Percentiles rank a stretch among this genome's conserved stretches.
These are phyloP conservation scores for Sphaerophoria rueppellii DNA, from an alignment of 2,888 invertebrate species.

Conservation along the genomic window DNA sequence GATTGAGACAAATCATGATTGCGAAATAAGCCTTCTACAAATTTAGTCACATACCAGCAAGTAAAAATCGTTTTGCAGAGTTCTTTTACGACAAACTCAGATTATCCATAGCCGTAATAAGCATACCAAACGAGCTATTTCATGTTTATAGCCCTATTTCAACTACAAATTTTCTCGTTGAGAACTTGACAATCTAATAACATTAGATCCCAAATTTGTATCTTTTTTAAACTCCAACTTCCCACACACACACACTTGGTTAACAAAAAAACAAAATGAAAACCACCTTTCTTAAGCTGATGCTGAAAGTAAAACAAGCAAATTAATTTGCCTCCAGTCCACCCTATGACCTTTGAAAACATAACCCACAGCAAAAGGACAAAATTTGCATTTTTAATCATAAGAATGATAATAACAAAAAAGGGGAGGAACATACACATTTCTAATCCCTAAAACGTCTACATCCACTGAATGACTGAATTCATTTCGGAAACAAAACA, in stretches of 20 bases:
- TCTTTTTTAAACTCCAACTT: neutral
- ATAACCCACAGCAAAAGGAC: neutral
- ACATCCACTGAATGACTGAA: slow-evolving; percentile 56
- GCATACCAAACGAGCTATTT: neutral
- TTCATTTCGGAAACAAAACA: slow-evolving; percentile 18
- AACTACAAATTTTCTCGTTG: slow-evolving; percentile 37
- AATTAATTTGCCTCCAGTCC: slow-evolving; percentile 59
- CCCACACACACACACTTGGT: neutral
- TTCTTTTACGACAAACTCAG: neutral
- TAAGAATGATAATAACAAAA: slow-evolving; percentile 21
- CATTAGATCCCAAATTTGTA: slow-evolving; percentile 40
- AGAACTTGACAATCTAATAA: slow-evolving; percentile 57
- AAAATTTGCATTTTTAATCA: slow-evolving; percentile 61
- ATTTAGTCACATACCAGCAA: too few species aligned
- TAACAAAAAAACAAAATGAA: slow-evolving; percentile 13
- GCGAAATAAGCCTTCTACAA: too few species aligned
- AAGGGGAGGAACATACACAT: slow-evolving; percentile 4
- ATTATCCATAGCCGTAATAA: neutral
- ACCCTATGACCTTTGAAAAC: slow-evolving; percentile 57
- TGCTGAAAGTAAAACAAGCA: slow-evolving; percentile 46
- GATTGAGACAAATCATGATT: too few species aligned
- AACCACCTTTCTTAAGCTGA: slow-evolving; percentile 14
- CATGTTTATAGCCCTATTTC: slow-evolving; percentile 26
- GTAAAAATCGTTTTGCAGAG: too few species aligned
- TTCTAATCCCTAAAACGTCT: slow-evolving; percentile 1